These are phyloP conservation scores for Elegia similella DNA, from an alignment of 2,888 invertebrate genomes.

Conservation along the genomic window DNA sequence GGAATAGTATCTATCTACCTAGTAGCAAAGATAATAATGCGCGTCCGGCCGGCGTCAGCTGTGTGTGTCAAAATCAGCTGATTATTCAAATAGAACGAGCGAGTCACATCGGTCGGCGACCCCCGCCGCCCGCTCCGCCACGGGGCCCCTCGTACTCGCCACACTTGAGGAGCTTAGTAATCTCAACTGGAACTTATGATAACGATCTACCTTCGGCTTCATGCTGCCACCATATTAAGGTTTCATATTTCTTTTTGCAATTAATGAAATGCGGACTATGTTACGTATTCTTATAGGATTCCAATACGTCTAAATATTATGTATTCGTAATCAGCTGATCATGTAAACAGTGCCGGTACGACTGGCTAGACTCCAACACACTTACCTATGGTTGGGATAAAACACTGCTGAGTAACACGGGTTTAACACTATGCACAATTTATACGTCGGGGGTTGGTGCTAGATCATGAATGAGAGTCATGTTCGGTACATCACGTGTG, in stretches of 20 bases:
- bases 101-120: conserved; percentile 67
- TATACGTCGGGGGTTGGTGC: not conserved
- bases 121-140: conserved; percentile 41
- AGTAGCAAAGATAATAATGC: conserved; percentile 61
- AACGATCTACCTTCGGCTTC: conserved; percentile 13
- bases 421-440: conserved; percentile 6
- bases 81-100: conserved; percentile 80
- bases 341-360: conserved; percentile 66
- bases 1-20: conserved; percentile 34
- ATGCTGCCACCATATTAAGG: not conserved
- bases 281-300: conserved; percentile 48
- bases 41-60: conserved; percentile 72
- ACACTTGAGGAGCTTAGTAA: not conserved
- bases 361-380: conserved; percentile 25
- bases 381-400: conserved; percentile 22
- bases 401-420: conserved; percentile 24
- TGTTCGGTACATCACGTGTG: conserved; percentile 19
- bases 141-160: conserved; percentile 29
- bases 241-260: not conserved
- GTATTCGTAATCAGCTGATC: conserved; percentile 70
- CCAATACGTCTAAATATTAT: conserved; percentile 40
- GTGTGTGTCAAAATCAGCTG: conserved; percentile 82
- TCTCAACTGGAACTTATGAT: conserved; percentile 4
- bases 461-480: conserved; percentile 15
- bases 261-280: not conserved